phyloP scores from a whole-genome alignment of 2,888 invertebrate genomes.

The Isotomurus palustris region DNA sequence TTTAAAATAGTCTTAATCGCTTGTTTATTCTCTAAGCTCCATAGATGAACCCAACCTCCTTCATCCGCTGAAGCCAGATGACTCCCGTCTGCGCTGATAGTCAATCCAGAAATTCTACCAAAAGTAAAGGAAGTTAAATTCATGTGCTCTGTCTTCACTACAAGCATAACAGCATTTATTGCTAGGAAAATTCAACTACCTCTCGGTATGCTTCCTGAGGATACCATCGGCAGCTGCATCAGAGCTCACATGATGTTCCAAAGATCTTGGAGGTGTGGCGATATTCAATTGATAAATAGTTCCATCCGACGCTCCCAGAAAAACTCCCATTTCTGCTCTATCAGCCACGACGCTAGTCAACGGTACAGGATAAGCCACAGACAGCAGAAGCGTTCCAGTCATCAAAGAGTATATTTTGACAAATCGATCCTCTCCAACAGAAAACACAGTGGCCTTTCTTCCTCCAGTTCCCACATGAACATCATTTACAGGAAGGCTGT shows the following conservation, averaged over 20 bases:
- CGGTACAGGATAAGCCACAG: constrained; percentile 66
- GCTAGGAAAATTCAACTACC: constrained; percentile 18
- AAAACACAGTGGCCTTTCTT: constrained; percentile 64
- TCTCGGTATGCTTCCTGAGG: constrained; percentile 65
- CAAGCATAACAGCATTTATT: too few species aligned
- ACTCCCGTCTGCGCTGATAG: constrained; percentile 66
- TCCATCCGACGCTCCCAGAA: constrained; percentile 69
- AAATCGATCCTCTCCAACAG: constrained; percentile 75
- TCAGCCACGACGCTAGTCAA: constrained; percentile 67
- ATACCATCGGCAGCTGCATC: constrained; percentile 53
- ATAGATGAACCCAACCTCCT: constrained; percentile 69
- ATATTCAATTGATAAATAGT: constrained; percentile 65
- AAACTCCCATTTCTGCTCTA: constrained; percentile 64
- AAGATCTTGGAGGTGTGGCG: constrained; percentile 62
- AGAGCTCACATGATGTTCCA: constrained; percentile 62
- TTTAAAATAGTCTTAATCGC: constrained; percentile 60
- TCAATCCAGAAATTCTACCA: constrained; percentile 62
- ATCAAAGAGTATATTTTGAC: constrained; percentile 74
- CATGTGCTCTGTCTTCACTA: not conserved
- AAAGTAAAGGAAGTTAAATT: not conserved
- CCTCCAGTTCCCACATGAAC: constrained; percentile 69
- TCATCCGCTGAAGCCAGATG: constrained; percentile 70
- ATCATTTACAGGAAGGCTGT: constrained; percentile 74
- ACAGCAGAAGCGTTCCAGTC: constrained; percentile 65
- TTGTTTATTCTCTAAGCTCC: constrained; percentile 75